Base-by-base conservation (phyloP, 35 echinoderm and acorn worm species). In the Anneissia japonica region DNA sequence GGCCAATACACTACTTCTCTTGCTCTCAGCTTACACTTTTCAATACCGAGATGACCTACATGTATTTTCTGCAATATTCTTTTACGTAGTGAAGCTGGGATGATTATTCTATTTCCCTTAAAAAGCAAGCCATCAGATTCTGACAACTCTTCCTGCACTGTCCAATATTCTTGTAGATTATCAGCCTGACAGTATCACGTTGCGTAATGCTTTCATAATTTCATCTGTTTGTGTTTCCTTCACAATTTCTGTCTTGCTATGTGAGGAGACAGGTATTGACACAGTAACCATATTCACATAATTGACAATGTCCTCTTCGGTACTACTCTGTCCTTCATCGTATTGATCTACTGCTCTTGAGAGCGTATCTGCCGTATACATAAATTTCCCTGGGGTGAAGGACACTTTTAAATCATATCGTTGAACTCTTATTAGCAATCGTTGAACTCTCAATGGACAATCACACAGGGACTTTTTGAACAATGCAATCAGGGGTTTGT, bases 11-110 rank as follows among this genome's bases (percentile, higher is more conserved):
- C 35, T 1, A 51, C 38, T 34, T 93, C 91, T 35, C 91, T 83
- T 1, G 87, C 91, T n/a, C 75, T 30, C 1, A 17, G 9, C 10
- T 83, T 86, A 38, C 84, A 87, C 34, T 86, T 86, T 28, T 83
- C 92, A 28, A 79, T 87, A 23, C 92, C 88, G 0, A 86, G 72
- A 43, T 90, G 88, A 31, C 56, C 84, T 83, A 64, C 88, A 77
- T 94, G 92, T 31, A 94, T 72, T 94, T 81, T 83, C 0, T 89
- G 41, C 7, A 93, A 77, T 77, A 93, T 85, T 51, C 88, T n/a
- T 77, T 38, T 77, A 38, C 81, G 39, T 19, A 92, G 36, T 1
- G 46, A 76, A 23, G 32, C 31, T 37, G 86, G 86, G 31, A 84
- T 88, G 0, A 90, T 23, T 0, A 85, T 41, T 36, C 46, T 30